Conservation (phyloP, 2,888 invertebrate genomes). For the Corbicula japonica region DNA sequence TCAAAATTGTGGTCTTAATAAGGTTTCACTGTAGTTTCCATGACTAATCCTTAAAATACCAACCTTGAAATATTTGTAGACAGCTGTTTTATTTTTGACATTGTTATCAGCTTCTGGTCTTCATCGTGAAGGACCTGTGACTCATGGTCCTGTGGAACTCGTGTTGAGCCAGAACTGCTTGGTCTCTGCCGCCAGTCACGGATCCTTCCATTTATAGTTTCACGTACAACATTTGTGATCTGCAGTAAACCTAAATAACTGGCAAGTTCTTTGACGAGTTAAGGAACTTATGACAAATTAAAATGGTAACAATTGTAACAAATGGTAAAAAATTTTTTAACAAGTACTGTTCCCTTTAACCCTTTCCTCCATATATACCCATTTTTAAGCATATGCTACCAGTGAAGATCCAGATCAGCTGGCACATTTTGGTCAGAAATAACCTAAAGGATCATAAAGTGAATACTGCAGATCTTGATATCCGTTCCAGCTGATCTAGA, state of each 20-base stretch:
- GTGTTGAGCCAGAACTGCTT: constrained; percentile 70
- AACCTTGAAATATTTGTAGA: constrained; percentile 77
- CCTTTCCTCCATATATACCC: too few species aligned
- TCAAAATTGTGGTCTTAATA: background rate
- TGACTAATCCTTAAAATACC: background rate
- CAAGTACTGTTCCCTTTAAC: too few species aligned
- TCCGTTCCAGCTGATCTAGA: too few species aligned
- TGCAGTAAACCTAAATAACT: constrained; percentile 77
- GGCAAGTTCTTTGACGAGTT: constrained; percentile 68
- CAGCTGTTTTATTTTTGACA: constrained; percentile 70
- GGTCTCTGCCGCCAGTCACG: constrained; percentile 76
- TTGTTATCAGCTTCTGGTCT: constrained; percentile 70
- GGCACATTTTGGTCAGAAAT: too few species aligned
- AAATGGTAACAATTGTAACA: too few species aligned
- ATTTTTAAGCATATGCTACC: too few species aligned
- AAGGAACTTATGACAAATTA: too few species aligned
- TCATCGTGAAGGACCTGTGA: constrained; percentile 67
- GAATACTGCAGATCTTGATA: too few species aligned
- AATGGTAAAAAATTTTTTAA: too few species aligned
- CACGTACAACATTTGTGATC: constrained; percentile 73
- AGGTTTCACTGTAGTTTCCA: background rate
- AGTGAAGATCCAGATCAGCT: too few species aligned
- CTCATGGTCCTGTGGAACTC: constrained; percentile 60
- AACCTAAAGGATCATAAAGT: too few species aligned
- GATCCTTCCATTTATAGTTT: constrained; percentile 69